phyloP scores from a whole-genome alignment of 2,113 vertebrate genomes.

The Sisor rabdophorus region DNA sequence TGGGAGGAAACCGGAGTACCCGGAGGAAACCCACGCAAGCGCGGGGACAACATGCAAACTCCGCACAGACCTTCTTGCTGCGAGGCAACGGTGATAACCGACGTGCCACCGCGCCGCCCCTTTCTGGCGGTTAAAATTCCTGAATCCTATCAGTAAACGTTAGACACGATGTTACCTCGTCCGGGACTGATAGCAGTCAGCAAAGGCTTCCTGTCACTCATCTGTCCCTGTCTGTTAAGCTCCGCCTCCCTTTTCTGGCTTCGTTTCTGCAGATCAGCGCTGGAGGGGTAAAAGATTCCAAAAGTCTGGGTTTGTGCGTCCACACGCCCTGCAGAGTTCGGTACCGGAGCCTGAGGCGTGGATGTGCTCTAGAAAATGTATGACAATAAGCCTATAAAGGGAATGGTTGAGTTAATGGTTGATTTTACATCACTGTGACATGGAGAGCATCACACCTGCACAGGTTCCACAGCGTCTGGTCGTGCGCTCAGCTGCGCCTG shows the following conservation, averaged over 20 bases:
- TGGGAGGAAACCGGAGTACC: too few relatives aligned
- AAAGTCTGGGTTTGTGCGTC: conserved; percentile 79
- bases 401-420: too few relatives aligned
- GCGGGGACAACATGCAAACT: too few relatives aligned
- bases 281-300: conserved; percentile 87
- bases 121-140: background rate
- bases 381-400: too few relatives aligned
- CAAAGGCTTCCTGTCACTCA: conserved; percentile 70
- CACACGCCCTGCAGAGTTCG: conserved; percentile 40
- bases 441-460: conserved; percentile 22
- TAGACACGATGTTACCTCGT: conserved; percentile 69
- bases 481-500: background rate
- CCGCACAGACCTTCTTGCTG: too few relatives aligned
- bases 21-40: too few relatives aligned
- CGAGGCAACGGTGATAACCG: too few relatives aligned
- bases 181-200: conserved; percentile 86
- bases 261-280: conserved; percentile 72
- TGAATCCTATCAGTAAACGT: background rate
- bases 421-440: background rate
- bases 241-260: conserved; percentile 65
- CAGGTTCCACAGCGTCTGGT: background rate
- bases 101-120: too few relatives aligned
- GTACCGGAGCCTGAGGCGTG: background rate
- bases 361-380: conserved; percentile 35
- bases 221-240: conserved; percentile 67